A percentile compares a stretch with the other conserved stretches of the same genome.
phyloP scores from a whole-genome alignment of 2,888 invertebrate genomes.

The Hydrotaea cyrtoneurina region DNA sequence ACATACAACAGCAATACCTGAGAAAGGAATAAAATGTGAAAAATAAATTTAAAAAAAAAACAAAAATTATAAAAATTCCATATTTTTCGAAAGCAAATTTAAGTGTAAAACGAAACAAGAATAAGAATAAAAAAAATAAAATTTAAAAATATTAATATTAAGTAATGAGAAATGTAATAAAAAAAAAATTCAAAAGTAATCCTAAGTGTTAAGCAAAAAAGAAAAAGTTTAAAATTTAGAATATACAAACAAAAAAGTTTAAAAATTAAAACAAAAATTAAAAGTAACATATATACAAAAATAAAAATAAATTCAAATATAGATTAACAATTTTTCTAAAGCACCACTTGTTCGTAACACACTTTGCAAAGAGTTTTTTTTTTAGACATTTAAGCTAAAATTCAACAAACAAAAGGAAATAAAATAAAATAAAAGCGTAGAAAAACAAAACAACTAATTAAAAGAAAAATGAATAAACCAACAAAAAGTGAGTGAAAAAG shows the following conservation, averaged over 20 bases:
- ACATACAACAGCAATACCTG: background rate
- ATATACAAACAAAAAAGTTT: background rate
- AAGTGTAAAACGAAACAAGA: background rate
- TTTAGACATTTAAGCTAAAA: background rate
- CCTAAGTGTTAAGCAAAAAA: background rate
- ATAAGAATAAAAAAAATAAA: background rate
- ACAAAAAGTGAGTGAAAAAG: too few species aligned
- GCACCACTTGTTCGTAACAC: constrained; percentile 18
- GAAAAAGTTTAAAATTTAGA: background rate
- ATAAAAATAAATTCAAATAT: background rate
- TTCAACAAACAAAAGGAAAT: background rate
- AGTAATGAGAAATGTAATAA: background rate
- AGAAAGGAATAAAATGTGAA: background rate
- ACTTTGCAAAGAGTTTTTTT: background rate
- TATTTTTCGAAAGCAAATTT: background rate
- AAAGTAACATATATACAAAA: background rate
- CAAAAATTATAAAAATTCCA: background rate
- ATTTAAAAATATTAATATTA: background rate
- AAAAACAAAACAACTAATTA: too few species aligned
- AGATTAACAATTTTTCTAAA: constrained; percentile 4
- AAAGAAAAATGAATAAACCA: too few species aligned
- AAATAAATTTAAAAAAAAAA: background rate
- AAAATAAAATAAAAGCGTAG: background rate
- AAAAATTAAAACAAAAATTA: background rate
- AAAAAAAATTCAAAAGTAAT: background rate